Base-by-base conservation (phyloP, 1,140 invertebrate genomes). In the Goniozus legneri region DNA sequence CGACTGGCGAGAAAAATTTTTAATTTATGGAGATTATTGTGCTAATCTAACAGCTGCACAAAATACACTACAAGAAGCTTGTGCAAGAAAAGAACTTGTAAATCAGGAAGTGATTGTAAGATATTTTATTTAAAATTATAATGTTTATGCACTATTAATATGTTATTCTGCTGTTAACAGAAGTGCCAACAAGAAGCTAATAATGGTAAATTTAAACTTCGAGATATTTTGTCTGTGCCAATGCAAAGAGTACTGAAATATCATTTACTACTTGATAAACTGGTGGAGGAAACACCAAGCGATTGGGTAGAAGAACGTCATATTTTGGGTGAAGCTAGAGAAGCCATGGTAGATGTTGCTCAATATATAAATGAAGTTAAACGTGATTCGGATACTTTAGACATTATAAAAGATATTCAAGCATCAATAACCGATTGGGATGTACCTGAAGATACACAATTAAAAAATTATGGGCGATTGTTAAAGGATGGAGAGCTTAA, bases 291-390 rank as follows among this genome's bases (percentile, higher is more conserved):
- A 69, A 97, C 95, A 2, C 85, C 87, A 51, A 82, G 81, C 13
- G 87, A 91, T 65, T 82, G 80, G 76, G 39, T 87, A 54, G 90
- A 94, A 45, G 94, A 98, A 60, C 87, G 87, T 63, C 79, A 84
- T 10, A 85, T 86, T 12, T 71, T 98, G 41, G 84, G 88, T 56
- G 82, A 87, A 63, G 94, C 95, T n/a, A 85, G 92, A 58, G 93
- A 97, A 71, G 89, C 89, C 19, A 99, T 98, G 95, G 83, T 94
- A 47, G 95, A 99, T 75, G 85, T 99, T 20, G 93, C 95, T 10
- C 85, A 94, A 60, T 99, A 94, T 75, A 96, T 97, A 49, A 98
- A 99, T 71, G 96, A 98, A 80, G 92, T 97, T n/a, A 97, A 97
- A 64, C 77, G 95, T 36, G 95, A 98, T 76, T 93, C 89, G 40